phyloP scores from a whole-genome alignment of 2,113 vertebrate species.

The Aleadryas rufinucha region DNA sequence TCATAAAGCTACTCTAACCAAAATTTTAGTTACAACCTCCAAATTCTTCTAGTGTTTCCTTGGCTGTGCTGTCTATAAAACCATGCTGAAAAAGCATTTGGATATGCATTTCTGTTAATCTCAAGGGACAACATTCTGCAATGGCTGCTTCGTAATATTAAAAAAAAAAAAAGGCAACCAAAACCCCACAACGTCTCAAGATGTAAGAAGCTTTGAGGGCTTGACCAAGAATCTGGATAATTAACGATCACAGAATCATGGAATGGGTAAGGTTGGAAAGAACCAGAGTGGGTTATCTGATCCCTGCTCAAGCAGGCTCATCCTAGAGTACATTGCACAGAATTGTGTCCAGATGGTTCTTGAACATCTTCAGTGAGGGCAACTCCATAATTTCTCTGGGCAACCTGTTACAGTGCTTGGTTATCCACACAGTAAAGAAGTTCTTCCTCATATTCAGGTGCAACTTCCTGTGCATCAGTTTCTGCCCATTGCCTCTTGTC shows the following conservation, averaged over 20 bases:
- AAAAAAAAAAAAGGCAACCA: too few species aligned
- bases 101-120: neutral
- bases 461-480: neutral
- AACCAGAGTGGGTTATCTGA: too few species aligned
- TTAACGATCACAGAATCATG: neutral
- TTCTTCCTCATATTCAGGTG: neutral
- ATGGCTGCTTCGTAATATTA: fast-evolving
- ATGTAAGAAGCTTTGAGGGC: neutral
- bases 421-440: fast-evolving
- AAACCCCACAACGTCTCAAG: neutral
- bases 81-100: neutral
- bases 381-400: neutral
- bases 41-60: neutral
- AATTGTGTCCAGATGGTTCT: neutral
- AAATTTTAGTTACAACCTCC: neutral
- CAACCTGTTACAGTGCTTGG: fast-evolving
- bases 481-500: neutral
- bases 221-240: neutral
- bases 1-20: neutral
- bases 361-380: neutral
- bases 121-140: neutral
- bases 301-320: neutral
- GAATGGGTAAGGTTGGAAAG: neutral
- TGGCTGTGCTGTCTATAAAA: neutral
- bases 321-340: neutral